These are phyloP conservation scores for Cryptoprocta ferox DNA, from an alignment of 2,797 vertebrate genomes.

Conservation along the genomic window DNA sequence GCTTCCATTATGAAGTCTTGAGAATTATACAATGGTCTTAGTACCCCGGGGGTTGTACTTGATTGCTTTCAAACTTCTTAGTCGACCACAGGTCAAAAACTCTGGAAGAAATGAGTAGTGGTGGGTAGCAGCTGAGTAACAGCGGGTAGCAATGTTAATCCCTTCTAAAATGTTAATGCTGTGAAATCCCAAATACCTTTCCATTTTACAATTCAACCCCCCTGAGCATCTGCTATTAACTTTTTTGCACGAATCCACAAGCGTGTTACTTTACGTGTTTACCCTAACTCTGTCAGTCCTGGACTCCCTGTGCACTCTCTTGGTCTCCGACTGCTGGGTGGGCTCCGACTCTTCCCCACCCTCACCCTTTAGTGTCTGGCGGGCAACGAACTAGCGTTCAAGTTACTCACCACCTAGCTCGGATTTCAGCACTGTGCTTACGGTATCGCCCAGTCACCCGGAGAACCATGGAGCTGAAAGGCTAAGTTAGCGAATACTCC, in stretches of 20 bases:
- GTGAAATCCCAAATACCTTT: background rate
- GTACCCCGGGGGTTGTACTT: background rate
- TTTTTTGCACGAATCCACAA: background rate
- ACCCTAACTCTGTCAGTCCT: background rate
- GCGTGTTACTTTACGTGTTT: background rate
- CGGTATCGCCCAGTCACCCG: background rate
- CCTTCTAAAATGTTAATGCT: background rate
- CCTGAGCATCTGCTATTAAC: background rate
- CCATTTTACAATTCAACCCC: background rate
- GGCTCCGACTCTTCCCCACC: background rate
- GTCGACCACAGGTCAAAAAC: background rate
- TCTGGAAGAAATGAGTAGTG: background rate
- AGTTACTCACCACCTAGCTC: background rate
- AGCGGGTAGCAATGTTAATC: background rate
- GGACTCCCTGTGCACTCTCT: background rate
- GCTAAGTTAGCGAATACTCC: background rate
- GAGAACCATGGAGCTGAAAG: rapidly evolving
- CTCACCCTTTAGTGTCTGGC: background rate
- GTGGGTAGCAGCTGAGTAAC: background rate
- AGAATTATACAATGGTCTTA: background rate
- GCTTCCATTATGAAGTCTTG: background rate
- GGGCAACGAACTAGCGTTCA: background rate
- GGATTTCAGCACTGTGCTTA: background rate
- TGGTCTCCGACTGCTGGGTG: too few species aligned
- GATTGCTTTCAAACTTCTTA: background rate